Evolutionary conservation across 2,888 invertebrate species (phyloP), one percentile per base, ranked within the genome.

Genomic region (Chorisops tibialis): DNA sequence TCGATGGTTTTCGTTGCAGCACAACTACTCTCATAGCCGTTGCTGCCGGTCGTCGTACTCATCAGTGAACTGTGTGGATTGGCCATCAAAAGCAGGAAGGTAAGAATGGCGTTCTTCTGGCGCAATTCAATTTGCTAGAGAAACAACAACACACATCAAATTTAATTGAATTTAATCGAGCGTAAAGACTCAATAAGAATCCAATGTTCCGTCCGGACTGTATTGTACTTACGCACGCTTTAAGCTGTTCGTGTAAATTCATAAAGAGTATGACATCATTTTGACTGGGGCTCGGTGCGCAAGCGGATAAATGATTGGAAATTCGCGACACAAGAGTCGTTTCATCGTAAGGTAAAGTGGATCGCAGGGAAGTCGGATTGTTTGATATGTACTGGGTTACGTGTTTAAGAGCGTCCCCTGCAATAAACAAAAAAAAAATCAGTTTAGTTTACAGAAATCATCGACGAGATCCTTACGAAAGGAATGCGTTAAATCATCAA

Each of bases 51-150:
- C n/a, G 16, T 38, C n/a, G 14, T 18, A 11, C 5, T 12, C 9
- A 14, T 11, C 4, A 48, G 12, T 24, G 24, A 39, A 11, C 21
- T 41, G 38, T 37, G 24, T 24, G 49, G 41, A 49, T 72, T 71
- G 14, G 71, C 71, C 72, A 73, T 71, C 41, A 68, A 70, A 49
- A 69, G 71, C 47, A 86, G 73, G 63, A 86, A 76, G 43, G 81
- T 78, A 66, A 85, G 69, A 12, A 87, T 76, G 30, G 84, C 81
- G 61, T 82, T 81, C 67, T 85, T 79, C 71, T 86, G 83, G 68
- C 83, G 82, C 61, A 86, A 73, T 49, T 86, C 79, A 66, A 82
- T 81, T 83, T 85, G 78, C 69, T 72, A 41, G 18, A 65, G 62
- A 78, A 77, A 59, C 51, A 19, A n/a, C 14, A 39, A 18, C 35